Evolutionary conservation across 2,888 invertebrate genomes (phyloP).

Genomic region (Philereme transversata): DNA sequence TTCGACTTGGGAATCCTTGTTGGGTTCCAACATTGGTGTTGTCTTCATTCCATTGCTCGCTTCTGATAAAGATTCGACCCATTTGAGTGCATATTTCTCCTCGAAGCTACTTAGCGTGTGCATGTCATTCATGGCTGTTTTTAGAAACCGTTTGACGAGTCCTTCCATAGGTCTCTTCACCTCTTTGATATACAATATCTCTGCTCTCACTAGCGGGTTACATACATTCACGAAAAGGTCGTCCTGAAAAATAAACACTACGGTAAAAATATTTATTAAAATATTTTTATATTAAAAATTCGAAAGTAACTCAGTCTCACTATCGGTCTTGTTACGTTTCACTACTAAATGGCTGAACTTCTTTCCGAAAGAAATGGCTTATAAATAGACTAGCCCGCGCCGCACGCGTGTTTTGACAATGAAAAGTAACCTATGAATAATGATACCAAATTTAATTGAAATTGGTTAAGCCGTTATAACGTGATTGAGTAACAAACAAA

Average conservation of each 20-base stretch:
- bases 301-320: too few relatives aligned
- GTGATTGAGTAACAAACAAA: too few relatives aligned
- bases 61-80: constrained; percentile 81
- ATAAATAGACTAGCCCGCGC: too few relatives aligned
- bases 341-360: too few relatives aligned
- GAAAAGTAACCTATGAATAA: too few relatives aligned
- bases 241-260: constrained; percentile 13
- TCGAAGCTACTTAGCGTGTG: constrained; percentile 21
- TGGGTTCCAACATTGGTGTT: constrained; percentile 62
- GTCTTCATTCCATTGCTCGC: constrained; percentile 83
- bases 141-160: constrained; percentile 5
- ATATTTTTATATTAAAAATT: background rate
- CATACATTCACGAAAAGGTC: constrained; percentile 11
- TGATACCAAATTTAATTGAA: too few relatives aligned
- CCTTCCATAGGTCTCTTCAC: background rate
- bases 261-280: background rate
- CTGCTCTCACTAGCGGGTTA: constrained; percentile 7
- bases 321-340: too few relatives aligned
- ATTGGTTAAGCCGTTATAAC: too few relatives aligned
- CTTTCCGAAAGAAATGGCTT: too few relatives aligned
- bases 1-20: too few relatives aligned
- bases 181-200: constrained; percentile 2
- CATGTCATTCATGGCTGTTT: constrained; percentile 4
- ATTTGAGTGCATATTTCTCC: constrained; percentile 22
- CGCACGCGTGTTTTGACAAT: too few relatives aligned